These are phyloP conservation scores for Sisyra nigra DNA, from an alignment of 2,888 invertebrate genomes.

Conservation along the genomic window DNA sequence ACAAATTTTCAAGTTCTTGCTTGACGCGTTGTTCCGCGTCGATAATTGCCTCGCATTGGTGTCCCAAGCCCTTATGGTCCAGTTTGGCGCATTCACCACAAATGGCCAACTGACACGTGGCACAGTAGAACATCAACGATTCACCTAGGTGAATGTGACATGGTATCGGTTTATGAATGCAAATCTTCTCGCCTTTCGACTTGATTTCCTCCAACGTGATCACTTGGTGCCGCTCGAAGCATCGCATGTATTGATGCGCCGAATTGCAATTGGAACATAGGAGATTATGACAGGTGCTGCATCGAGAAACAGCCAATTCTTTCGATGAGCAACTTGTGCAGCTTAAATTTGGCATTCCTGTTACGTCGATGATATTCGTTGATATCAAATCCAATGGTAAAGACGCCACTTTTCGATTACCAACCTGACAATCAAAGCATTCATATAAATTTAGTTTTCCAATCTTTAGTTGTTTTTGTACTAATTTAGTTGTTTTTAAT, in stretches of 20 bases:
- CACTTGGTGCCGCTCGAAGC: slow-evolving; percentile 89
- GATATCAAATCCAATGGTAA: slow-evolving; percentile 77
- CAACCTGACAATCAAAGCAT: slow-evolving; percentile 33
- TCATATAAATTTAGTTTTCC: not conserved
- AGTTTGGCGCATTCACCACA: slow-evolving; percentile 75
- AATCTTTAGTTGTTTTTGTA: not conserved
- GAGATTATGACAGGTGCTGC: slow-evolving; percentile 89
- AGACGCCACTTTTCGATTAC: slow-evolving; percentile 58
- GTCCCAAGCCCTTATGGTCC: slow-evolving; percentile 66
- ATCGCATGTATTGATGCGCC: slow-evolving; percentile 92
- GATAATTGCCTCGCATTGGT: slow-evolving; percentile 67
- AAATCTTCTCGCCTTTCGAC: slow-evolving; percentile 57
- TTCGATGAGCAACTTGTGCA: slow-evolving; percentile 94
- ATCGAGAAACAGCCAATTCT: slow-evolving; percentile 84
- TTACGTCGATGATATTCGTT: slow-evolving; percentile 69
- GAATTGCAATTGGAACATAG: slow-evolving; percentile 88
- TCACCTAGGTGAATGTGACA: slow-evolving; percentile 70
- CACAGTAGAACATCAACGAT: slow-evolving; percentile 76
- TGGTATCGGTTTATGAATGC: slow-evolving; percentile 78
- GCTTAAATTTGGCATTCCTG: slow-evolving; percentile 44
- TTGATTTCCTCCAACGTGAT: slow-evolving; percentile 77
- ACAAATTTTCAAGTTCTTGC: slow-evolving; percentile 56
- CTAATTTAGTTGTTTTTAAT: not conserved
- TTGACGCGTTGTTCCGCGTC: slow-evolving; percentile 66
- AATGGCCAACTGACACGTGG: slow-evolving; percentile 70